phyloP scores from a whole-genome alignment of 2,888 invertebrate species.

The Leptinotarsa peninsularis region DNA sequence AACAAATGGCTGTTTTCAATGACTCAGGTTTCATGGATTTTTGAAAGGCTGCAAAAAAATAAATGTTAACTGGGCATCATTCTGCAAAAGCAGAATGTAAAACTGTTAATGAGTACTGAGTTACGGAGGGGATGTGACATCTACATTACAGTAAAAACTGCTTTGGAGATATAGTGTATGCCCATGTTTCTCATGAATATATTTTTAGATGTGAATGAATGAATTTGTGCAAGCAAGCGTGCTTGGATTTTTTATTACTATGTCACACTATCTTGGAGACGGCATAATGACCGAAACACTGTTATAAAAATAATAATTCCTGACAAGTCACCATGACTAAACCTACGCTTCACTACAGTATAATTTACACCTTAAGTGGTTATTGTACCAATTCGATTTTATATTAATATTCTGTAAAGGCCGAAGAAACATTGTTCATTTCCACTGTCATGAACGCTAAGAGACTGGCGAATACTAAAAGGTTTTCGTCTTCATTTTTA shows the following conservation, averaged over 20 bases:
- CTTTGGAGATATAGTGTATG: no score
- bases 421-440: constrained; percentile 37
- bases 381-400: constrained; percentile 30
- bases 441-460: neutral
- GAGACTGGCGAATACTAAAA: constrained; percentile 30
- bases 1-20: no score
- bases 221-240: constrained; percentile 3
- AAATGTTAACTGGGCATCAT: no score
- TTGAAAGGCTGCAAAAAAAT: no score
- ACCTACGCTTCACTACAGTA: constrained; percentile 25
- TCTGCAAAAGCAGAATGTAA: no score
- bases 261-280: constrained; percentile 28
- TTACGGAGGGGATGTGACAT: no score
- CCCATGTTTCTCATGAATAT: neutral
- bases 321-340: constrained; percentile 28
- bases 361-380: constrained; percentile 39
- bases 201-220: neutral
- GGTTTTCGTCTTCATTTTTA: constrained; percentile 31
- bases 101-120: no score
- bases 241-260: neutral
- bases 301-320: constrained; percentile 40
- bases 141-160: no score
- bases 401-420: constrained; percentile 40
- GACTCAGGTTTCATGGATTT: no score
- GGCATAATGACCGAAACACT: constrained; percentile 27